Percentiles rank a stretch among this genome's conserved stretches.
Evolutionary conservation across 2,888 invertebrate genomes (phyloP).

Genomic region (Rhagium mordax): DNA sequence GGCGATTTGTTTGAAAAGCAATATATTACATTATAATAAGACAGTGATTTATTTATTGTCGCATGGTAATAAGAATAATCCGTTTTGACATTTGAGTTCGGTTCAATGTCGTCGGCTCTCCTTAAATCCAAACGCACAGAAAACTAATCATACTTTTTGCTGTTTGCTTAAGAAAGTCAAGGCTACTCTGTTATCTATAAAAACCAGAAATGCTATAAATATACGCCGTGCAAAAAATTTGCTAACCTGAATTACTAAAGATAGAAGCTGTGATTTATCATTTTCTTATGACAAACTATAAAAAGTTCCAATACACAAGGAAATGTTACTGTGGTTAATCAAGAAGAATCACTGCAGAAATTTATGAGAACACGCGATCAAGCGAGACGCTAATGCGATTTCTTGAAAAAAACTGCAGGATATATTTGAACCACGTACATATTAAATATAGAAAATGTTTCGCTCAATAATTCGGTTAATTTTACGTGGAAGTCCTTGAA

Average conservation of each 20-base stretch:
- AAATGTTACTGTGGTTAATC: not conserved
- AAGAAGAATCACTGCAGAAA: not conserved
- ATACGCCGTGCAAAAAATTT: not conserved
- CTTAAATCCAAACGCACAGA: slow-evolving; percentile 1
- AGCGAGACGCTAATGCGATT: not conserved
- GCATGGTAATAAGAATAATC: not conserved
- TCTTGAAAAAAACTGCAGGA: not conserved
- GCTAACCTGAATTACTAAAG: slow-evolving; percentile 8
- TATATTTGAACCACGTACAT: not conserved
- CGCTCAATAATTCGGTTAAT: not conserved
- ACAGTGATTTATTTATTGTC: too few species aligned
- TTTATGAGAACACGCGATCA: not conserved
- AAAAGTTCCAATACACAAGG: not conserved
- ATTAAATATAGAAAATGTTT: not conserved
- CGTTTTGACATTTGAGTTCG: slow-evolving; percentile 3
- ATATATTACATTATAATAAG: too few species aligned
- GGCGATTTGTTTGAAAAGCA: too few species aligned
- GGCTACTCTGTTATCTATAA: not conserved
- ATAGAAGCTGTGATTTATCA: not conserved
- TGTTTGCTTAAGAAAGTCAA: slow-evolving; percentile 20
- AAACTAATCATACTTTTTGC: slow-evolving; percentile 5
- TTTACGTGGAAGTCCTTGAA: not conserved
- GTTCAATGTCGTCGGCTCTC: not conserved
- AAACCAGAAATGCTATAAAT: slow-evolving; percentile 9
- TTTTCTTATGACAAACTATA: not conserved